These are phyloP conservation scores for Volucella inflata DNA, from an alignment of 2,888 invertebrate species.

Conservation along the genomic window DNA sequence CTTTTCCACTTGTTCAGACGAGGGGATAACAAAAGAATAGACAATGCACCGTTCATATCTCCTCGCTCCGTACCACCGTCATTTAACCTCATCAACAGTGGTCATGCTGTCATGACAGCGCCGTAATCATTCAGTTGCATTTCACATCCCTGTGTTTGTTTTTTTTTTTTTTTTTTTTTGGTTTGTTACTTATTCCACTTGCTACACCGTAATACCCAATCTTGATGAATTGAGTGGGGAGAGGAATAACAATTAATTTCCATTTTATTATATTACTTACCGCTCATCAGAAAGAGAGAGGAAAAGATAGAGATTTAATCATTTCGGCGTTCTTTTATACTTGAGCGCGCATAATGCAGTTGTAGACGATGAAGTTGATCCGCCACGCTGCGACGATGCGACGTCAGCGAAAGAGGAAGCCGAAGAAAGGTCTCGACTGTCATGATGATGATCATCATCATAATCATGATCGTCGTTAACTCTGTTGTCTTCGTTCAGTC, in stretches of 20 bases:
- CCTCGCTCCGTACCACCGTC: slow-evolving; percentile 15
- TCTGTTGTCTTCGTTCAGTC: background rate
- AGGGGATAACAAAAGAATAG: background rate
- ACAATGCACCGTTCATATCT: slow-evolving; percentile 21
- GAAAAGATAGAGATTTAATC: slow-evolving; percentile 35
- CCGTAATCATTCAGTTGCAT: slow-evolving; percentile 50
- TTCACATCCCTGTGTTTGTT: background rate
- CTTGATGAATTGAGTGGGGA: slow-evolving; percentile 14
- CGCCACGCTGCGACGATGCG: too few species aligned
- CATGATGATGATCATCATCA: slow-evolving; percentile 10
- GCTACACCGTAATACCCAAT: too few species aligned
- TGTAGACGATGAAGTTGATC: slow-evolving; percentile 3
- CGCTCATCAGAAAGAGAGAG: too few species aligned
- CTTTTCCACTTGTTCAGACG: slow-evolving; percentile 8
- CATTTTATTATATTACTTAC: slow-evolving; percentile 68
- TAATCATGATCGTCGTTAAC: slow-evolving; percentile 28
- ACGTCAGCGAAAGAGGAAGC: too few species aligned
- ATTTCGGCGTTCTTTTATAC: slow-evolving; percentile 57
- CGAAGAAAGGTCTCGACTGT: slow-evolving; percentile 25
- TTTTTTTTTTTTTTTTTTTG: too few species aligned
- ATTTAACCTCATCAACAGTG: slow-evolving; percentile 47
- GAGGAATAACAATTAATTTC: slow-evolving; percentile 70
- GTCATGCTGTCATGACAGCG: slow-evolving; percentile 30
- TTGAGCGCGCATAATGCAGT: background rate
- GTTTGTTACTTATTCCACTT: background rate